A percentile compares a stretch with the other conserved stretches of the same genome.
These are phyloP conservation scores for Xylocopa sonorina DNA, from an alignment of 1,140 invertebrate species.

Conservation along the genomic window DNA sequence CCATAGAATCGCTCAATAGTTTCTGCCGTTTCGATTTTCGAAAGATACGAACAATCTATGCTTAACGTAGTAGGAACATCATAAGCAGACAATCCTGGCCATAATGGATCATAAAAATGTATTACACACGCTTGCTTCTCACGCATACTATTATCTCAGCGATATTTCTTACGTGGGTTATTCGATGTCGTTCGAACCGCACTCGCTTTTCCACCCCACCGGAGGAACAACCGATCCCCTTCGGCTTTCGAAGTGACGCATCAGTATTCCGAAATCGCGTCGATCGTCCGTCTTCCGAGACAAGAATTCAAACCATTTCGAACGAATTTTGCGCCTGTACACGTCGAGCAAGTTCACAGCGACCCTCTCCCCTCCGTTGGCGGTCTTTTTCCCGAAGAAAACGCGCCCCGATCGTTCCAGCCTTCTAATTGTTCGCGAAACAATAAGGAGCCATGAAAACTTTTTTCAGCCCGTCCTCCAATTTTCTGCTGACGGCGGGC, in stretches of 20 bases:
- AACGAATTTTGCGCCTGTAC: conserved; percentile 77
- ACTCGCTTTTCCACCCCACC: neutral
- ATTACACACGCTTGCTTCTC: neutral
- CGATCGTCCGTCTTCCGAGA: conserved; percentile 74
- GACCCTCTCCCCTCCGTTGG: conserved; percentile 15
- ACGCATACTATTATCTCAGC: neutral
- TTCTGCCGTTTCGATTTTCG: no score
- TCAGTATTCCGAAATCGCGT: conserved; percentile 79
- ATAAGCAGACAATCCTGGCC: neutral
- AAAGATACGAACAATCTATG: neutral
- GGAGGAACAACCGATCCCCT: conserved; percentile 64
- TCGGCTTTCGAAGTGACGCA: conserved; percentile 63
- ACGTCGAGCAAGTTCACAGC: conserved; percentile 73
- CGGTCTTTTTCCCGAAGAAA: neutral
- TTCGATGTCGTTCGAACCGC: neutral
- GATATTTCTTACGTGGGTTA: conserved; percentile 33
- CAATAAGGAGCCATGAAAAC: conserved; percentile 63
- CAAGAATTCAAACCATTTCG: conserved; percentile 78
- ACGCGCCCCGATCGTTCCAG: neutral
- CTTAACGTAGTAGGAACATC: neutral
- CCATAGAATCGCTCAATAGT: no score
- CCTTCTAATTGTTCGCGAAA: conserved; percentile 60
- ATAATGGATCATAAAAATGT: conserved; percentile 3
- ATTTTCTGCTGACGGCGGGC: conserved; percentile 42
- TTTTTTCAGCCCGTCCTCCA: conserved; percentile 55